Base-by-base conservation (phyloP, 2,113 vertebrate genomes). In the Pelusios castaneus region DNA sequence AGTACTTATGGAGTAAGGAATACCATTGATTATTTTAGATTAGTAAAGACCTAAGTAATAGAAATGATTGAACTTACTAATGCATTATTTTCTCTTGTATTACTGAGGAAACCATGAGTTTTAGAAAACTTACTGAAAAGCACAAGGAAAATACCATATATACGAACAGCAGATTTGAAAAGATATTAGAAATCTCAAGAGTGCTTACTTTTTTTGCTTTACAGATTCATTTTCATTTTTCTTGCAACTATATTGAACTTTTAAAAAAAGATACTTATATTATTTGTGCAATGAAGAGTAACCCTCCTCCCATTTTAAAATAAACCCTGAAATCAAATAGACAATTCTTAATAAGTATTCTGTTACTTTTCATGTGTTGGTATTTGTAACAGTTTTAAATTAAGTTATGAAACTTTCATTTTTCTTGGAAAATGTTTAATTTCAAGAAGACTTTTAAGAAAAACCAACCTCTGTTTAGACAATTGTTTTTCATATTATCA, bases 1-100 rank as follows among this genome's bases (percentile, higher is more conserved):
- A 85, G 77, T 96, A 49, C 85, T 31, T 82, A 82, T 13, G 14
- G 43, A 79, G 43, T 89, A 75, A 86, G 84, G 95, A 86, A 87
- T 47, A 43, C 5, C 80, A 49, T 3, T 60, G 63, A 56, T 91
- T 7, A 27, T 84, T 45, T 80, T 52, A 27, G 47, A 11, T 25
- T 79, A 56, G 3, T 34, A 27, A 22, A 89, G 31, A 45, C 38
- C 1, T 45, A 84, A 87, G n/a, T 78, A 92, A 75, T 67, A 29
- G 2, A n/a, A 88, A 84, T 91, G 47, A 11, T 13, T 89, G 83
- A 34, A 4, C 10, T 86, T 84, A 16, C 7, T 70, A 0, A 25
- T 80, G 51, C 21, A 34, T 41, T 22, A 29, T 47, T 8, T 86
- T 84, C 56, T 31, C 29, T 27, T 60, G 12, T 60, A 60, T 31